Conservation (phyloP, 2,797 vertebrate genomes). For the Pseudochromis fuscus region DNA sequence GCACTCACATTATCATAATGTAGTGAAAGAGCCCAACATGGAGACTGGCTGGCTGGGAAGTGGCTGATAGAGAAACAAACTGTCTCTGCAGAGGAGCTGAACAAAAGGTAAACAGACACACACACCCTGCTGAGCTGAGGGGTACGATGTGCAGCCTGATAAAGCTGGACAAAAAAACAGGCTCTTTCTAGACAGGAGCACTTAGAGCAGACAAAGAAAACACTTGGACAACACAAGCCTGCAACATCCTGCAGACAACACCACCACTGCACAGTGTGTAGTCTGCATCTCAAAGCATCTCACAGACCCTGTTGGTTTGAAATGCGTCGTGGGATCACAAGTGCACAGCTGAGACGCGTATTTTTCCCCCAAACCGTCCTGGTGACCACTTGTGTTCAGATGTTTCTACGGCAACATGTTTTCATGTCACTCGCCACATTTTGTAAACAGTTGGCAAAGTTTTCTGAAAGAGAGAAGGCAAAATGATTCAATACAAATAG, state of each 20-base stretch:
- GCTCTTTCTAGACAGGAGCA: conserved; percentile 6
- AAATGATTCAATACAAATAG: no score
- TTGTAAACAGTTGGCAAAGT: no score
- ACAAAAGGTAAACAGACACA: conserved; percentile 34
- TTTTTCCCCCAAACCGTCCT: no score
- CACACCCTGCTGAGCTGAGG: conserved; percentile 15
- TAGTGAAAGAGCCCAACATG: conserved; percentile 11
- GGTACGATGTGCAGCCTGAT: conserved; percentile 29
- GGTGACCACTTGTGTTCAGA: no score
- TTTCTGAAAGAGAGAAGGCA: no score
- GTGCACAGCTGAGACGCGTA: no score
- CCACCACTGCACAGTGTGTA: neutral
- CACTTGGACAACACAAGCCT: conserved; percentile 23
- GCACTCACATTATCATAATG: conserved; percentile 39
- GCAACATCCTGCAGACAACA: conserved; percentile 22
- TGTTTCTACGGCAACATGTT: no score
- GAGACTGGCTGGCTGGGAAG: conserved; percentile 3
- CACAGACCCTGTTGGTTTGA: no score
- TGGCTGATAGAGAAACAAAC: conserved; percentile 24
- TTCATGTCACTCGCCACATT: no score
- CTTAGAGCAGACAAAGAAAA: conserved; percentile 23
- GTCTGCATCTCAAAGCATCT: no score
- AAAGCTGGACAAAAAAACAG: conserved; percentile 39
- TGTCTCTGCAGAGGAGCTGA: conserved; percentile 13
- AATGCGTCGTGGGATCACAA: no score